Conservation (phyloP, 2,797 vertebrate species). For the Pangasius sanitwongsei region DNA sequence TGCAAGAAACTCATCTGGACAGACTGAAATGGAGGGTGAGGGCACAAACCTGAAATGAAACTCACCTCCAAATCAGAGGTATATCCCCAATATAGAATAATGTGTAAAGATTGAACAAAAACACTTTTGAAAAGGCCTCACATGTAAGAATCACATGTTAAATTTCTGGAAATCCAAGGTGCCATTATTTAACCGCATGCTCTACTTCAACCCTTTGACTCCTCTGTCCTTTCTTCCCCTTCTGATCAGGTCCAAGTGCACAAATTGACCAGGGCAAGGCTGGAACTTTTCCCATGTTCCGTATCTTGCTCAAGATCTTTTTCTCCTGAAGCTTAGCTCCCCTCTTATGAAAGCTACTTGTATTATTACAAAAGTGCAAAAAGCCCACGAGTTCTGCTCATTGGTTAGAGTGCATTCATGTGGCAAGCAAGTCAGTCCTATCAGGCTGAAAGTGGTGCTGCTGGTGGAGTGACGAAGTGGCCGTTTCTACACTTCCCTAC, state of each 20-base stretch:
- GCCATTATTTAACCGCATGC: neutral
- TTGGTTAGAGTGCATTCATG: conserved; percentile 69
- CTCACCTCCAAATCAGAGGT: conserved; percentile 9
- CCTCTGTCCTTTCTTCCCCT: neutral
- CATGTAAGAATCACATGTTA: neutral
- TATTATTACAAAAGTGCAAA: conserved; percentile 76
- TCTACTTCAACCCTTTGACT: neutral
- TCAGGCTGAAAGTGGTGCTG: conserved; percentile 43
- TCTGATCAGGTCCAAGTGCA: conserved; percentile 23
- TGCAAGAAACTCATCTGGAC: neutral
- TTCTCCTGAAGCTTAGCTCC: conserved; percentile 24
- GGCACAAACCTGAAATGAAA: neutral
- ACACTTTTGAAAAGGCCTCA: neutral
- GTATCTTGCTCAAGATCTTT: neutral
- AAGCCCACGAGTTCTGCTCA: conserved; percentile 53
- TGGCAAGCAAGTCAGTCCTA: conserved; percentile 64
- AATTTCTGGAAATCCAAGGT: neutral
- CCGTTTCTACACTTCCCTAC: conserved; percentile 75
- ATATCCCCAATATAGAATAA: neutral
- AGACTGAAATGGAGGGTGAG: neutral
- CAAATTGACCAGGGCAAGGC: neutral
- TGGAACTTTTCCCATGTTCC: neutral
- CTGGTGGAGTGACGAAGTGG: conserved; percentile 33
- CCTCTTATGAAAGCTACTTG: conserved; percentile 66
- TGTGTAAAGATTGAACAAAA: neutral